Evolutionary conservation across 1,140 invertebrate species (phyloP), one percentile per base, ranked within the genome.

Genomic region (Eueides isabella): DNA sequence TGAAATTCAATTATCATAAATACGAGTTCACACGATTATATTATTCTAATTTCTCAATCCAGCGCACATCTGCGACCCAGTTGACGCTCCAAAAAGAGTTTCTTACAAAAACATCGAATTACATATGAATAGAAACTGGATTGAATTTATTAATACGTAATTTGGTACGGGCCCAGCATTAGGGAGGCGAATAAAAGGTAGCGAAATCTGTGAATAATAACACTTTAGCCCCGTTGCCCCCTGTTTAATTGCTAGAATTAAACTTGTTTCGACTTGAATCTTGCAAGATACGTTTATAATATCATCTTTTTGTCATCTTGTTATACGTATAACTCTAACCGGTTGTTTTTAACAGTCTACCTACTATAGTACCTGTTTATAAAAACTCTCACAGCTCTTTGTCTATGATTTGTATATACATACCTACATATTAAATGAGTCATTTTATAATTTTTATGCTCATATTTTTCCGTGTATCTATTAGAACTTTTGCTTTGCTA

Each of bases 61-160:
- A 82, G 80, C 85, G 80, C 84, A 76, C 89, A 92, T 90, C 89
- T 92, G 88, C 87, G 88, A 89, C 90, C 88, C 88, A 90, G 82
- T 89, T 91, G 79, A 84, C 88, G 84, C 81, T 87, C 85, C 81
- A 83, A 86, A 90, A 87, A 88, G 79, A 81, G 81, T 81, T 85
- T 81, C 80, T 89, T 85, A 87, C 83, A 89, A 91, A 89, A 87
- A 92, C 88, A 89, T 85, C 85, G 84, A 88, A 90, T 90, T 88
- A 84, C 81, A 87, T 89, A 88, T 90, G 86, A 92, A 92, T 90
- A 80, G 81, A 90, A 91, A 92, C 88, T 91, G 89, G 89, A 91
- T 90, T 89, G 90, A 85, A 92, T 92, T 85, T 84, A 88, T 92
- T 90, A 90, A 92, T 89, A 89, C 84, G 81, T 89, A 91, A 92